These are phyloP conservation scores for Meghimatium bilineatum DNA, from an alignment of 2,888 invertebrate species.

Conservation along the genomic window DNA sequence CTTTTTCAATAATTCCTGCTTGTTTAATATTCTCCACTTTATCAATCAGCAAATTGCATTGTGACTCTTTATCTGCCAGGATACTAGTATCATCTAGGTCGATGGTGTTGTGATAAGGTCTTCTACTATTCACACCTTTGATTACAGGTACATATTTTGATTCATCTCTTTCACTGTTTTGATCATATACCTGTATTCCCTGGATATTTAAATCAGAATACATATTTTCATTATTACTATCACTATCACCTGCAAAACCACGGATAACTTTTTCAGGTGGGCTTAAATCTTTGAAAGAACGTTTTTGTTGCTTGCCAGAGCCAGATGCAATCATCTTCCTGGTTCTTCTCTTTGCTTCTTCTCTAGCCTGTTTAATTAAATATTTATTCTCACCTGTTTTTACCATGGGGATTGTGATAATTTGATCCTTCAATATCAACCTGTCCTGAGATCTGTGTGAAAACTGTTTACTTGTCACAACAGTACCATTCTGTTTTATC, in stretches of 20 bases:
- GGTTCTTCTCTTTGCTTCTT: neutral
- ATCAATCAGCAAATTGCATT: conserved; percentile 3
- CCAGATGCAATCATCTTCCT: neutral
- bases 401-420: conserved; percentile 33
- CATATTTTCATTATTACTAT: conserved; percentile 29
- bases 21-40: neutral
- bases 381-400: conserved; percentile 43
- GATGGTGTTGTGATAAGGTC: neutral
- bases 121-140: neutral
- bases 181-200: conserved; percentile 8
- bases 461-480: neutral
- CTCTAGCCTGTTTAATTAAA: conserved; percentile 36
- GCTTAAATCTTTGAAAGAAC: conserved; percentile 28
- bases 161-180: neutral
- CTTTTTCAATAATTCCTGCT: neutral
- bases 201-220: conserved; percentile 10
- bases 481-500: neutral
- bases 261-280: conserved; percentile 27
- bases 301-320: neutral
- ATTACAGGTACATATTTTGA: neutral
- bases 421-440: neutral
- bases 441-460: neutral
- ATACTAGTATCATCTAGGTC: conserved; percentile 11
- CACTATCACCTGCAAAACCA: conserved; percentile 41
- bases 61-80: neutral